Evolutionary conservation across 1,140 invertebrate genomes (phyloP).

Genomic region (Chrysoperla carnea): DNA sequence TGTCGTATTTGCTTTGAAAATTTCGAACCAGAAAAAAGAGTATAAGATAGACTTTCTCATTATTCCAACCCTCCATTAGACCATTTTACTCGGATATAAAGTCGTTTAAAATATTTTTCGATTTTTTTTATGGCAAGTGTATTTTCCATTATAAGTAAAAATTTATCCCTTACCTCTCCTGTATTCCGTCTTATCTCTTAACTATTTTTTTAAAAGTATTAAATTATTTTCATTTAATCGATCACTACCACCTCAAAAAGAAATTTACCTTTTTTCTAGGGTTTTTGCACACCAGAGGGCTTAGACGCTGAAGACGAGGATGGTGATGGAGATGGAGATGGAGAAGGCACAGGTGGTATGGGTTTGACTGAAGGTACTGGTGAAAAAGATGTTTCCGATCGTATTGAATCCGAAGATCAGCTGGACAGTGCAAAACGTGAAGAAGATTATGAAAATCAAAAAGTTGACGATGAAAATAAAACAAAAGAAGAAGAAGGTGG

Average conservation of each 20-base stretch:
- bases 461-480: constrained; percentile 44
- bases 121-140: too few relatives aligned
- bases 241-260: too few relatives aligned
- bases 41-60: too few relatives aligned
- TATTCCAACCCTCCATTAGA: too few relatives aligned
- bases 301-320: constrained; percentile 49
- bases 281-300: constrained; percentile 86
- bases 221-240: background rate
- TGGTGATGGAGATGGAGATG: constrained; percentile 36
- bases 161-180: too few relatives aligned
- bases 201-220: background rate
- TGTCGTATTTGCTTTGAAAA: too few relatives aligned
- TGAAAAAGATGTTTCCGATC: constrained; percentile 85
- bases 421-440: constrained; percentile 66
- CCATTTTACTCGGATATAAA: too few relatives aligned
- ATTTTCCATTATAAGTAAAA: too few relatives aligned
- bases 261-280: constrained; percentile 29
- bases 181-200: background rate
- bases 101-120: too few relatives aligned
- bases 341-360: constrained; percentile 44
- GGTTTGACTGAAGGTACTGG: constrained; percentile 89
- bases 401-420: constrained; percentile 85
- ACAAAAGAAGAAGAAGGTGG: constrained; percentile 85
- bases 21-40: too few relatives aligned
- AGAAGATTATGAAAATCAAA: constrained; percentile 45